These are phyloP conservation scores for Mythimna ferrago DNA, from an alignment of 2,888 invertebrate species.

Conservation along the genomic window DNA sequence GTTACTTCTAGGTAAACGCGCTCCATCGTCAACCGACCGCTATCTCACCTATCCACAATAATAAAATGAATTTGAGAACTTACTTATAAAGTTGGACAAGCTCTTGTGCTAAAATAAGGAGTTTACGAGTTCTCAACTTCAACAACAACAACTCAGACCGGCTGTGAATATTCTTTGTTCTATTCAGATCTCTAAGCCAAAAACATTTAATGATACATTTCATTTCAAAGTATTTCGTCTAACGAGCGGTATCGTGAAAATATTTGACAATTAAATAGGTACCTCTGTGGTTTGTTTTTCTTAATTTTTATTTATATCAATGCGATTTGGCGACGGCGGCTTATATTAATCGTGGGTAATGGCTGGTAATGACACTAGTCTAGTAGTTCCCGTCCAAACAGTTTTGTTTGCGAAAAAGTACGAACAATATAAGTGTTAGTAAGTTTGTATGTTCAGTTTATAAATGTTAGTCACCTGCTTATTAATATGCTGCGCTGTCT, in stretches of 20 bases:
- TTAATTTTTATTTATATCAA: conserved; percentile 69
- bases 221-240: conserved; percentile 23
- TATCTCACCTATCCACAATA: too few species aligned
- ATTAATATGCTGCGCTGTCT: too few species aligned
- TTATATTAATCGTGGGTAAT: conserved; percentile 71
- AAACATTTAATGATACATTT: conserved; percentile 14
- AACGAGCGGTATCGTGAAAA: conserved; percentile 42
- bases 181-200: neutral
- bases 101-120: too few species aligned
- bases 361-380: conserved; percentile 61
- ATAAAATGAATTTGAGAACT: too few species aligned
- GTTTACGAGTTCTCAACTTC: neutral
- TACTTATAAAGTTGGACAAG: neutral
- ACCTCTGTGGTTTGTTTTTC: conserved; percentile 69
- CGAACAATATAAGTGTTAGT: neutral
- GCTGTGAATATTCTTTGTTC: neutral
- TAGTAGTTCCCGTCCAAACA: conserved; percentile 70
- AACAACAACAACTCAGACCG: neutral
- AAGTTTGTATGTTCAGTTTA: neutral
- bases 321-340: conserved; percentile 66
- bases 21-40: too few species aligned
- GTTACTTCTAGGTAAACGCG: too few species aligned
- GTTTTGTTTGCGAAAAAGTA: conserved; percentile 65
- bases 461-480: too few species aligned
- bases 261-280: conserved; percentile 62